Conservation (phyloP, 2,113 vertebrate genomes). For the Nothocercus nigrocapillus region DNA sequence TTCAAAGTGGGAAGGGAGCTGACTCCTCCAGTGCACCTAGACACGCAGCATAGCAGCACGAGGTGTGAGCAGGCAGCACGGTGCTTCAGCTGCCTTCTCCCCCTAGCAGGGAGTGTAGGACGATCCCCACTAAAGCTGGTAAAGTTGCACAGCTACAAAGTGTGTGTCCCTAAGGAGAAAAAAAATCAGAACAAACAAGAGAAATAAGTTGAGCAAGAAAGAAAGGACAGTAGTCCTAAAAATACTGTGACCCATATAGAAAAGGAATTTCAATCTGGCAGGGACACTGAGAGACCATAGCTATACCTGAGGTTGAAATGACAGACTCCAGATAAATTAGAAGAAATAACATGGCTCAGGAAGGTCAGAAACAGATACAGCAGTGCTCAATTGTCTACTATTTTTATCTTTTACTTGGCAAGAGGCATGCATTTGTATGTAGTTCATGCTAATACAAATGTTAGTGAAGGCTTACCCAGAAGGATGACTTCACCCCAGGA, state of each 20-base stretch:
- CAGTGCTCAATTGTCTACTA: not conserved
- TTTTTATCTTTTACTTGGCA: not conserved
- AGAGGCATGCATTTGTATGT: not conserved
- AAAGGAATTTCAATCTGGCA: not conserved
- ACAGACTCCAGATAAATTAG: not conserved
- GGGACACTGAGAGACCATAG: not conserved
- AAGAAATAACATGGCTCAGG: not conserved
- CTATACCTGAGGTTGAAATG: not conserved
- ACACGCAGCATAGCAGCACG: not conserved
- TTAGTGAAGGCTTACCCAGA: not conserved
- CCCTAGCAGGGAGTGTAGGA: not conserved
- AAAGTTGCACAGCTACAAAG: not conserved
- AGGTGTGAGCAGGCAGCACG: not conserved
- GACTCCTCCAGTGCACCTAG: not conserved
- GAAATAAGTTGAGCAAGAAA: not conserved
- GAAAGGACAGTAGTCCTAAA: not conserved
- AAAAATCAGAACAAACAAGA: not conserved
- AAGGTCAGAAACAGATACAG: not conserved
- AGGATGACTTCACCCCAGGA: not conserved
- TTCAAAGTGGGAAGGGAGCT: conserved; percentile 19
- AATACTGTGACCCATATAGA: not conserved
- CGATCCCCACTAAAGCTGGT: not conserved
- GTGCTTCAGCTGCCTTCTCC: not conserved
- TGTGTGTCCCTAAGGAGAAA: not conserved
- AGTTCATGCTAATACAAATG: not conserved